Evolutionary conservation across 2,113 vertebrate species (phyloP), one percentile per base, ranked within the genome.

Genomic region (Colossoma macropomum): DNA sequence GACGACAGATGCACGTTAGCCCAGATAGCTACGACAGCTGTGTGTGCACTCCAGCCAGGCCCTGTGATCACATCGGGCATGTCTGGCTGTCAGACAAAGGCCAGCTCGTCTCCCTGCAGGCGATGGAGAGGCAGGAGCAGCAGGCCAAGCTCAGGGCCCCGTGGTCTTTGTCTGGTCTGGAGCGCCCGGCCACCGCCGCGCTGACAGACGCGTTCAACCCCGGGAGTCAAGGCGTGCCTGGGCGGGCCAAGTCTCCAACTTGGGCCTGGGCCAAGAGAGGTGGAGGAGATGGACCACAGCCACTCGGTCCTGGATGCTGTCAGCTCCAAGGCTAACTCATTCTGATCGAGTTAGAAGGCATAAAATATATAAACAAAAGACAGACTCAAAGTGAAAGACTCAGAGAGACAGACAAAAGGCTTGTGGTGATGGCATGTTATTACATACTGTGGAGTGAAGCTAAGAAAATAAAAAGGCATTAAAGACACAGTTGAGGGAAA

Each of bases 1-100:
- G 8, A 21, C 59, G 23, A 23, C 66, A 38, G 66, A 38, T 69
- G 38, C 27, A 45, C 27, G 75, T 34, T 41, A 45, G 75, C 25
- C 32, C 32, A 65, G n/a, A 45, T 41, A 62, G 56, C 13, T 9
- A 3, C n/a, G 25, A 34, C 59, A 77, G 34, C 75, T 77, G 75
- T 41, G 23, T 38, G 15, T 28, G 56, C 17, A 4, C n/a, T 62
- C 59, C 15, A 28, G 16, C 56, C 34, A 77, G 60, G 59, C 16
- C 25, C 27, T 28, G 25, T 65, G 75, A 77, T 65, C 60, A 48
- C 38, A 16, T 28, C 12, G 32, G 32, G 66, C 66, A 34, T 38
- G 66, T 41, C 21, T 69, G 66, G 66, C 34, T 41, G 68, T 45
- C 34, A 71, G 34, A 71, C 38, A 71, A 71, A 71, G 59, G 16